phyloP scores from a whole-genome alignment of 2,888 invertebrate genomes.

The Xanthorhoe designata region DNA sequence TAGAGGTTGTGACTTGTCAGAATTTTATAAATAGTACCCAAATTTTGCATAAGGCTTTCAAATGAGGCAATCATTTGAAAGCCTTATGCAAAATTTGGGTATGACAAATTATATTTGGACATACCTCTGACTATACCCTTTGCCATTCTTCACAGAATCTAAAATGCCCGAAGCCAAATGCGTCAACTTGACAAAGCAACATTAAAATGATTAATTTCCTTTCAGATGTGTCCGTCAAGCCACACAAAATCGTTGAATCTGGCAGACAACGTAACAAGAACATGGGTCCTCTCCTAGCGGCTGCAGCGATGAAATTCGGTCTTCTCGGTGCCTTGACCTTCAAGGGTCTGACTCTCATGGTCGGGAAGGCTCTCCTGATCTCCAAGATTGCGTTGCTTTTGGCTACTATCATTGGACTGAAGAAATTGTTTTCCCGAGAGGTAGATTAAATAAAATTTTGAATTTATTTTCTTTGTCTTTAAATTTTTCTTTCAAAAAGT shows the following conservation, averaged over 20 bases:
- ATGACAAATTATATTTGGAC: too few relatives aligned
- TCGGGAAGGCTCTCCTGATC: conserved; percentile 93
- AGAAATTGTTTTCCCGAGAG: conserved; percentile 92
- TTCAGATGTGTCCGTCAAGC: conserved; percentile 88
- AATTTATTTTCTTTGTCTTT: conserved; percentile 33
- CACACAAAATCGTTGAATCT: conserved; percentile 84
- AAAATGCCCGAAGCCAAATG: too few relatives aligned
- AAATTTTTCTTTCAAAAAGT: neutral
- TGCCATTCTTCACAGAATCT: too few relatives aligned
- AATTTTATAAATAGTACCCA: too few relatives aligned
- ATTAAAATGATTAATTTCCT: conserved; percentile 46
- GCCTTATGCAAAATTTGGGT: too few relatives aligned
- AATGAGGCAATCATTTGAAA: too few relatives aligned
- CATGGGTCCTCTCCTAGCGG: conserved; percentile 90
- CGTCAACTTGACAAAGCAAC: neutral
- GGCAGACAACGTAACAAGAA: conserved; percentile 91
- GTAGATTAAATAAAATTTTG: conserved; percentile 64
- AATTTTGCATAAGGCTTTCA: too few relatives aligned
- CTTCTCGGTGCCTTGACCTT: conserved; percentile 92
- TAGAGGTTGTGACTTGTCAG: too few relatives aligned
- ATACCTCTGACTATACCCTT: too few relatives aligned
- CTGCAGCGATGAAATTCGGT: conserved; percentile 92
- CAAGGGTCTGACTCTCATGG: conserved; percentile 92
- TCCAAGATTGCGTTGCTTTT: conserved; percentile 93
- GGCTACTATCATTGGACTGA: conserved; percentile 92